Evolutionary conservation across 1,140 invertebrate genomes (phyloP), one percentile per base, ranked within the genome.

Genomic region (Mycetomoellerius zeteki): DNA sequence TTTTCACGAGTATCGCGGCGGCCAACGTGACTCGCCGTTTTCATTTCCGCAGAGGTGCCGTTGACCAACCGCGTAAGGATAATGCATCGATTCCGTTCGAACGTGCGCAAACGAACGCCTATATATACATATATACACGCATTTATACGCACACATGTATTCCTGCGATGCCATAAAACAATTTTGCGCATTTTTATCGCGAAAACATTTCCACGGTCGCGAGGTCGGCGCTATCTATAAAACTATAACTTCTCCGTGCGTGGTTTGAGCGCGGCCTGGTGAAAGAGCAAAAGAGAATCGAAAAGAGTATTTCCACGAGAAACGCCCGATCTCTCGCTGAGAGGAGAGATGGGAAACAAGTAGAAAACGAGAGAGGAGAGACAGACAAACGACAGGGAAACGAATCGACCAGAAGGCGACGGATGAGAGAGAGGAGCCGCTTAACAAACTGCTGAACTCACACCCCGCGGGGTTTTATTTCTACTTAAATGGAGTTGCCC

Each of bases 361-460:
- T 76, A 90, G 89, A 85, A 71, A 91, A 86, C 54, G 85, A 89
- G 88, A 58, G 64, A 37, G 52, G 30, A 10, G 65, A 69, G 72
- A 86, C n/a, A 86, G 85, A 89, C 85, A 30, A 77, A 72, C 76
- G 81, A 88, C 64, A 78, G 84, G 54, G 69, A 85, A 87, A 85
- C 86, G 47, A 81, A 71, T 30, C 47, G 64, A 3, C 64, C 65
- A 64, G 30, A 81, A 81, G 77, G 54, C 77, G 30, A 19, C n/a
- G n/a, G 30, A 16, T 14, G n/a, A 43, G 37, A 43, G 37, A 91
- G 86, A 91, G 87, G 88, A 89, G 89, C 88, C 88, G 91, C 90
- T 94, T 94, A 94, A 95, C 93, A 94, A 95, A 94, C 92, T 95
- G 94, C 94, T 95, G 93, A 94, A 95, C 92, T 93, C 93, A 94